These are phyloP conservation scores for Ectropis grisescens DNA, from an alignment of 1,140 invertebrate species.

Conservation along the genomic window DNA sequence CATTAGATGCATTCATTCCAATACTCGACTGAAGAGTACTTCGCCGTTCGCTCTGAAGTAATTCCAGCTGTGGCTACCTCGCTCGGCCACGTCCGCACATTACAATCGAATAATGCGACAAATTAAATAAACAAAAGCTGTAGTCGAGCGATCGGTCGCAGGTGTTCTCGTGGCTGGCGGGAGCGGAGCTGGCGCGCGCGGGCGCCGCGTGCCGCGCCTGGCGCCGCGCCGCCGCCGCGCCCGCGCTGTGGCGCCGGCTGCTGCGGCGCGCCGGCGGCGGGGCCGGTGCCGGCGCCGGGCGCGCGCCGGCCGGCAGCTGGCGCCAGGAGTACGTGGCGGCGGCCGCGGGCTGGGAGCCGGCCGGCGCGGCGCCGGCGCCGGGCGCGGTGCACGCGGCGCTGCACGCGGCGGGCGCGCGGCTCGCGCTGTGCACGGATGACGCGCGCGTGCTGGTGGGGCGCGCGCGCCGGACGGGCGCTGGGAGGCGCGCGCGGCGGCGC, in stretches of 20 bases:
- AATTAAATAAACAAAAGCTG: too few species aligned
- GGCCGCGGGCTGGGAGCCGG: not conserved
- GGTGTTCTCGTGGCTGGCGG: slow-evolving; percentile 9
- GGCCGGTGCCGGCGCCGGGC: slow-evolving; percentile 21
- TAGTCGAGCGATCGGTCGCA: not conserved
- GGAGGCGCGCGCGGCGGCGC: too few species aligned
- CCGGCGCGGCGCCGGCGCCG: too few species aligned
- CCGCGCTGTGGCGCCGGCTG: slow-evolving; percentile 1
- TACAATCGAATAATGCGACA: too few species aligned
- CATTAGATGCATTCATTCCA: too few species aligned
- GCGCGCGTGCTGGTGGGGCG: too few species aligned
- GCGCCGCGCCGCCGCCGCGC: not conserved
- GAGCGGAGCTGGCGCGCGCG: slow-evolving; percentile 14
- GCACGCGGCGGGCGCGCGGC: too few species aligned
- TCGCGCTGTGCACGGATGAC: too few species aligned
- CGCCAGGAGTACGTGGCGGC: not conserved
- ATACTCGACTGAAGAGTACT: too few species aligned
- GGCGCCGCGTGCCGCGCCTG: not conserved
- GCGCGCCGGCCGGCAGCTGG: slow-evolving; percentile 3
- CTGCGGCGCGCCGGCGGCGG: slow-evolving; percentile 4
- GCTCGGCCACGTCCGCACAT: not conserved
- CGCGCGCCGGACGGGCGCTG: too few species aligned
- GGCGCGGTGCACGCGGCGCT: too few species aligned
- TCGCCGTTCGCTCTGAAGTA: slow-evolving; percentile 27
- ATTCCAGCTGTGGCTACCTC: slow-evolving; percentile 7